Evolutionary conservation across 2,888 invertebrate species (phyloP).

Genomic region (Palloptera scutellata): DNA sequence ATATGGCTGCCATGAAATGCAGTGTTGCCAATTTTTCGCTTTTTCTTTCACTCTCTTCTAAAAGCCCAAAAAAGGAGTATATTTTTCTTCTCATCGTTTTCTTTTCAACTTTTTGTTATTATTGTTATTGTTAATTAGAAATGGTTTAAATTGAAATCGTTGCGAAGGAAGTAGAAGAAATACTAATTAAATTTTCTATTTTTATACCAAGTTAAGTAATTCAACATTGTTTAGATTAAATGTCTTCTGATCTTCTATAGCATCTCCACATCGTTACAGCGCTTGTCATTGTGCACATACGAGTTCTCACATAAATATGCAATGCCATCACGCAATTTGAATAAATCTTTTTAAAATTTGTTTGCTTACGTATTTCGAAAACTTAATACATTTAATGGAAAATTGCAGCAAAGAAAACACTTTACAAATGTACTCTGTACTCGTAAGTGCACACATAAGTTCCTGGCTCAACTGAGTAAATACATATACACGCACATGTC

Average conservation of each 20-base stretch:
- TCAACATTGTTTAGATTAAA: no score
- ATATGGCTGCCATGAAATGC: slow-evolving; percentile 54
- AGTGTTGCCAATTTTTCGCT: slow-evolving; percentile 53
- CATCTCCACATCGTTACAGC: no score
- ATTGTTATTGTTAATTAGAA: background rate
- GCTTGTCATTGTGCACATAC: no score
- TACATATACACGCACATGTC: background rate
- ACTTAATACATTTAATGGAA: slow-evolving; percentile 58
- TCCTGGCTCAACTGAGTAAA: slow-evolving; percentile 9
- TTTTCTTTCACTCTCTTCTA: background rate
- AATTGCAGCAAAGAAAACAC: slow-evolving; percentile 44
- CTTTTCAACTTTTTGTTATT: background rate
- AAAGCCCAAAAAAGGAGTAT: no score
- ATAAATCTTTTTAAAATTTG: slow-evolving; percentile 28
- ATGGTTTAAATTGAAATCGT: background rate
- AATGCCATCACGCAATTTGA: slow-evolving; percentile 15
- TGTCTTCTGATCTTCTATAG: no score
- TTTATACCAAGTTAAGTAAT: no score
- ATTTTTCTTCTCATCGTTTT: slow-evolving; percentile 13
- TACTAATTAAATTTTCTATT: no score
- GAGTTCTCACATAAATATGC: background rate
- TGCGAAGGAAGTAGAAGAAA: background rate
- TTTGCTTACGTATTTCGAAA: slow-evolving; percentile 35
- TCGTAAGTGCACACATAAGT: slow-evolving; percentile 13
- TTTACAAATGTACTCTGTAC: background rate